Percentiles rank a stretch among this genome's conserved stretches.
These are phyloP conservation scores for Dorcus hopei DNA, from an alignment of 2,888 invertebrate genomes.

Conservation along the genomic window DNA sequence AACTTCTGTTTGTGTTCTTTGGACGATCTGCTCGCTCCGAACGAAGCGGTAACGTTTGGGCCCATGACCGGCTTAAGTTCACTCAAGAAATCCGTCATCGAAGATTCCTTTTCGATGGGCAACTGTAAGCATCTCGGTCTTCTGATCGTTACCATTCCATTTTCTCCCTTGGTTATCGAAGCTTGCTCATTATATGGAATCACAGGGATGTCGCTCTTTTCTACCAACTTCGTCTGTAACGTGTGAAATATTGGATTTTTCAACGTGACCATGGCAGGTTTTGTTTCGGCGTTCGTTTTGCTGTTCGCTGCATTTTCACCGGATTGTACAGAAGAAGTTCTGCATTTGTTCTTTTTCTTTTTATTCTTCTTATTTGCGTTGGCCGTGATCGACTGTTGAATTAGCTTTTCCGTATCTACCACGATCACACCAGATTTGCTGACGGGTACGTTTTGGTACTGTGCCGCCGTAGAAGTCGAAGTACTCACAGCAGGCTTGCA, in stretches of 20 bases:
- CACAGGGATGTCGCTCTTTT: constrained; percentile 28
- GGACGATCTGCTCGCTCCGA: background rate
- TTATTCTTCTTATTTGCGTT: constrained; percentile 51
- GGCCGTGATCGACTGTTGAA: constrained; percentile 41
- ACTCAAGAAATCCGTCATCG: constrained; percentile 33
- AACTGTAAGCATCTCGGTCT: constrained; percentile 55
- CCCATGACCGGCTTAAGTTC: constrained; percentile 38
- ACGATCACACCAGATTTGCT: constrained; percentile 58
- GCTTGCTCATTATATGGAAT: constrained; percentile 51
- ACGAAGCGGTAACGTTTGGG: constrained; percentile 23
- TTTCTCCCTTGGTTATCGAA: constrained; percentile 66
- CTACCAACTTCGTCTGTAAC: constrained; percentile 46
- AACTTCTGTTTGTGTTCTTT: constrained; percentile 3
- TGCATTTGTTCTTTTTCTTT: constrained; percentile 54
- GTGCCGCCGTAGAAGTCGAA: constrained; percentile 29
- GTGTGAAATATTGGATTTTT: constrained; percentile 75
- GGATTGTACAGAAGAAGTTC: constrained; percentile 25
- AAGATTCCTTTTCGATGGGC: constrained; percentile 28
- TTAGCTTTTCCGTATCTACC: constrained; percentile 59
- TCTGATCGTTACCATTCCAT: constrained; percentile 81
- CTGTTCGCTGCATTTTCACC: constrained; percentile 17
- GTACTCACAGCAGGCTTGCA: constrained; percentile 20
- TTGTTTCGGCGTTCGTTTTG: constrained; percentile 42
- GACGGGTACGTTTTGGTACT: constrained; percentile 37
- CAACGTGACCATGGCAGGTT: constrained; percentile 70